phyloP scores from a whole-genome alignment of 2,888 invertebrate species.

The Nomada fucata region DNA sequence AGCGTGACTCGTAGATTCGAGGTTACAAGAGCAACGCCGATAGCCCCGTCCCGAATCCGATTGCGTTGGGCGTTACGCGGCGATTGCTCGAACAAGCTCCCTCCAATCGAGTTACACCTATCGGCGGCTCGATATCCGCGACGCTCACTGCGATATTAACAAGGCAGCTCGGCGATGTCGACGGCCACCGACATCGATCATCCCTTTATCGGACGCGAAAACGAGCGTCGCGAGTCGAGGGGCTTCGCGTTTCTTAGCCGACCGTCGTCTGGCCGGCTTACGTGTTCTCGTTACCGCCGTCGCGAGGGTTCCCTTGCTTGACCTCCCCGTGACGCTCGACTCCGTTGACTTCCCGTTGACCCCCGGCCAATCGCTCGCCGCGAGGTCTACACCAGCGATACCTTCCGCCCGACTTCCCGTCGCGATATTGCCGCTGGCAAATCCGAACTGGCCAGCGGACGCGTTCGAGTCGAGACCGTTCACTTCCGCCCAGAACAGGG shows the following conservation, averaged over 20 bases:
- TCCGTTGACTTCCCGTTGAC: background rate
- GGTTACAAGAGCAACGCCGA: background rate
- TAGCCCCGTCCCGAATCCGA: background rate
- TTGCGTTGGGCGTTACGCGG: conserved; percentile 4
- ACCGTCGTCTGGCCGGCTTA: conserved; percentile 45
- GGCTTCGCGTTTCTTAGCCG: conserved; percentile 60
- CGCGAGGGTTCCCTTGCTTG: conserved; percentile 20
- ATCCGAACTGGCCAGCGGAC: background rate
- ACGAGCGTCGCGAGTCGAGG: conserved; percentile 48
- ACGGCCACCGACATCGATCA: conserved; percentile 14
- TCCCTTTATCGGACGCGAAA: conserved; percentile 49
- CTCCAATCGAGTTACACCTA: background rate
- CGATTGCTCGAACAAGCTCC: conserved; percentile 19
- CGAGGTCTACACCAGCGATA: background rate
- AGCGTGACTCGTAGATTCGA: conserved; percentile 15
- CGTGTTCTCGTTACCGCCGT: conserved; percentile 34
- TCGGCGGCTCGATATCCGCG: background rate
- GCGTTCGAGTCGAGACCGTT: conserved; percentile 15
- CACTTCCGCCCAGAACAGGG: conserved; percentile 6
- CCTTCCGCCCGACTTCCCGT: conserved; percentile 39
- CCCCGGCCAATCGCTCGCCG: background rate
- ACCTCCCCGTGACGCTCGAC: conserved; percentile 11
- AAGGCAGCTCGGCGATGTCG: background rate
- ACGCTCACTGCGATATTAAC: background rate
- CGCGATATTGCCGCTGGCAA: background rate